Evolutionary conservation across 2,113 vertebrate species (phyloP), one percentile per base, ranked within the genome.

Genomic region (Triplophysa tibetana): DNA sequence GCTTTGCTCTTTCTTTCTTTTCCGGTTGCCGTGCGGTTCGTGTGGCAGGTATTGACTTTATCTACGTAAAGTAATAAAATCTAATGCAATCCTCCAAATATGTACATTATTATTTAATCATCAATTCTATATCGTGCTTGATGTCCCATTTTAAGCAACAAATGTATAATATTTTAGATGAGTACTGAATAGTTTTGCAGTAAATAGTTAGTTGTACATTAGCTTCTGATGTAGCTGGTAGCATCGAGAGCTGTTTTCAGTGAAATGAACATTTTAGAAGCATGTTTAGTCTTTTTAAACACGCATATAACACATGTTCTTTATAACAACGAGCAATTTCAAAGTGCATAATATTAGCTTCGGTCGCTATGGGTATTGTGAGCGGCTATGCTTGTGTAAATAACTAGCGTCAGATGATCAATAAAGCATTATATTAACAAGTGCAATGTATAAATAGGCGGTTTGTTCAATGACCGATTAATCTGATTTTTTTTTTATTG

Each of bases 21-120:
- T 93, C 91, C 92, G 91, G 90, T 89, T 90, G 85, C 80, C 81
- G 69, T 84, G 86, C 60, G 75, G 66, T 90, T 83, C 86, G 89
- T 87, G 91, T 89, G 85, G 80, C 69, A 93, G 92, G 93, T 93
- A 91, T n/a, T 0, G 24, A 26, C 2, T 23, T 60, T 13, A 2
- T 26, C 45, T 12, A 8, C 29, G 16, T 0, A 0, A 2, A 23
- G 17, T 8, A 8, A 58, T 48, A 19, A 17, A 88, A 93, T 92
- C 93, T 69, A 3, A 1, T 60, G 70, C 74, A 85, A 94, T 94
- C 93, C 68, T 60, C 2, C 0, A 7, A 1, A 56, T 23, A 41
- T 82, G 14, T 7, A 12, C 10, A 4, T 5, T 0, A 60, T 9
- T 14, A 19, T 0, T 1, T 3, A 1, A 14, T 0, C 13, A 17